phyloP scores from a whole-genome alignment of 2,797 vertebrate species.

The Aulostomus chinensis region DNA sequence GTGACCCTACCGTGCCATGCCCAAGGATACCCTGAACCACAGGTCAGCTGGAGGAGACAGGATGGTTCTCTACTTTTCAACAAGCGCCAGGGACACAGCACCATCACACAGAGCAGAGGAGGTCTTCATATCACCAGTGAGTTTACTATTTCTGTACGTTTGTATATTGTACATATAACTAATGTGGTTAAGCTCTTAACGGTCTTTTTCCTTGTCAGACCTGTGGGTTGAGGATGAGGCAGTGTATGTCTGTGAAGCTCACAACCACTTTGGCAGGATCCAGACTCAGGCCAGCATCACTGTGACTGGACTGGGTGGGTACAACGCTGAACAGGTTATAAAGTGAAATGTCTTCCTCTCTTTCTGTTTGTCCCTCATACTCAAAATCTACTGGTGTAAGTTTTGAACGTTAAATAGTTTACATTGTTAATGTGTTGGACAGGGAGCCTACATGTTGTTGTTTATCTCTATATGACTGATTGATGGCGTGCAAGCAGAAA shows the following conservation, averaged over 20 bases:
- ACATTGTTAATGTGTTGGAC: background rate
- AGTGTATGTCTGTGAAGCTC: constrained; percentile 91
- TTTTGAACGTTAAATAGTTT: too few relatives aligned
- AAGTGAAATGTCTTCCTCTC: too few relatives aligned
- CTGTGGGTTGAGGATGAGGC: constrained; percentile 92
- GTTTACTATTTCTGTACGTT: constrained; percentile 60
- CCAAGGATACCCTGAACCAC: constrained; percentile 89
- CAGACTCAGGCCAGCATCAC: constrained; percentile 82
- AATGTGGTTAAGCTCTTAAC: too few relatives aligned
- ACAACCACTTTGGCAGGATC: constrained; percentile 94
- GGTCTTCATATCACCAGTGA: constrained; percentile 87
- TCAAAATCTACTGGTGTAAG: too few relatives aligned
- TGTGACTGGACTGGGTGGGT: constrained; percentile 93
- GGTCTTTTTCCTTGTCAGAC: constrained; percentile 69
- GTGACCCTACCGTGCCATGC: constrained; percentile 85
- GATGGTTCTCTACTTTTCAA: constrained; percentile 81
- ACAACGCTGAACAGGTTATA: too few relatives aligned
- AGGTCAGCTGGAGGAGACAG: constrained; percentile 86
- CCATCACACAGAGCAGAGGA: constrained; percentile 79
- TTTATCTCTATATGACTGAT: background rate
- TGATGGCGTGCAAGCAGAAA: too few relatives aligned
- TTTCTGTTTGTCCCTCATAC: too few relatives aligned
- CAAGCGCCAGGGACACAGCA: constrained; percentile 73
- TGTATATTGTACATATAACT: background rate
- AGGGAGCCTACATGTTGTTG: too few relatives aligned